Evolutionary conservation across 35 echinoderm and acorn worm species (phyloP).

Genomic region (Heliocidaris erythrogramma): DNA sequence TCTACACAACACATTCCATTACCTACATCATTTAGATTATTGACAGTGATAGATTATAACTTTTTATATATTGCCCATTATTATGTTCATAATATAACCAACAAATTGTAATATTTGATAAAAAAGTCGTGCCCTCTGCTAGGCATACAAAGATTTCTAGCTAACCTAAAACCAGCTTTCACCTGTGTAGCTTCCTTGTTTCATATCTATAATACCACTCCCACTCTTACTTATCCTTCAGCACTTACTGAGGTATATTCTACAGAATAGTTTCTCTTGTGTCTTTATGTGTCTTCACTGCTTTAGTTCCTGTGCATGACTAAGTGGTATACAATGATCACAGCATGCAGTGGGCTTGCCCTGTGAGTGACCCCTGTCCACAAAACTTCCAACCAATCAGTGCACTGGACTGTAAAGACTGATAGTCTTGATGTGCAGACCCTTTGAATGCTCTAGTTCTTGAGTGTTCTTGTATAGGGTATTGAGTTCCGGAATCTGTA

Average conservation of each 20-base stretch:
- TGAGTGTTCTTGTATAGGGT: not conserved
- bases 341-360: not conserved
- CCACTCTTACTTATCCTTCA: not conserved
- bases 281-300: not conserved
- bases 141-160: too few relatives aligned
- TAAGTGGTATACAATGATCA: not conserved
- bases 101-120: too few relatives aligned
- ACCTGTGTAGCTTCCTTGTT: not conserved
- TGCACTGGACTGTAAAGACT: not conserved
- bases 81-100: too few relatives aligned
- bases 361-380: not conserved
- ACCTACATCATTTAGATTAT: too few relatives aligned
- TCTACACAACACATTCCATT: too few relatives aligned
- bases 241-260: not conserved
- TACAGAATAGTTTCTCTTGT: not conserved
- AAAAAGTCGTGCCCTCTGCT: too few relatives aligned
- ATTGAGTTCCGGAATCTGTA: not conserved
- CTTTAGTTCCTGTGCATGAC: not conserved
- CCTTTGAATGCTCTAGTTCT: too few relatives aligned
- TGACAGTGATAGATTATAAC: too few relatives aligned
- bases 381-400: conserved; percentile 2
- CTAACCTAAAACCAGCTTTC: too few relatives aligned
- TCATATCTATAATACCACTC: not conserved
- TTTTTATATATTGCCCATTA: too few relatives aligned
- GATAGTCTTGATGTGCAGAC: too few relatives aligned